phyloP scores from a whole-genome alignment of 2,797 vertebrate species.

The Acanthurus tractus region DNA sequence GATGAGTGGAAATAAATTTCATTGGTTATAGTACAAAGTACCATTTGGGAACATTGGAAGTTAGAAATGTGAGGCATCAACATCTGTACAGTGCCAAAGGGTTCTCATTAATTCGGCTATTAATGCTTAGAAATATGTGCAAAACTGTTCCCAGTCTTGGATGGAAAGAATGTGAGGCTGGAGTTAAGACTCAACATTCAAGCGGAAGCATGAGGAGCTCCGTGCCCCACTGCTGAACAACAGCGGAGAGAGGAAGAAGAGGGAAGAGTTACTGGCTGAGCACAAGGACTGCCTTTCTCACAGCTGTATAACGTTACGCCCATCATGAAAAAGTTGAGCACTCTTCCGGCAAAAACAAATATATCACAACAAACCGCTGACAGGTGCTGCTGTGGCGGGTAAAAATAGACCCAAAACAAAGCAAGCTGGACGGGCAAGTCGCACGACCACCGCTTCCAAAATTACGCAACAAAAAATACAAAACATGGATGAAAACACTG shows the following conservation, averaged over 20 bases:
- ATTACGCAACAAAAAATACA: conserved; percentile 13
- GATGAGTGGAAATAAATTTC: neutral
- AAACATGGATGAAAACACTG: conserved; percentile 32
- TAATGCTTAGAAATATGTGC: conserved; percentile 39
- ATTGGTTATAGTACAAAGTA: neutral
- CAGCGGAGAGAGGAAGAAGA: conserved; percentile 24
- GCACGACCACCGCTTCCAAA: conserved; percentile 3
- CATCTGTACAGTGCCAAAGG: conserved; percentile 9
- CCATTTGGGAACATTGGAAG: neutral
- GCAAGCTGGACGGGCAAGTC: neutral
- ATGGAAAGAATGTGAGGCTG: conserved; percentile 54
- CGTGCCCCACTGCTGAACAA: conserved; percentile 39
- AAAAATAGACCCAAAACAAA: conserved; percentile 55
- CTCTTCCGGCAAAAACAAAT: conserved; percentile 69
- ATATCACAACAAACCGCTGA: conserved; percentile 56
- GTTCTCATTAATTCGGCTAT: conserved; percentile 10
- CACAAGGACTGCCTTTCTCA: conserved; percentile 47
- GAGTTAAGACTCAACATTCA: conserved; percentile 37
- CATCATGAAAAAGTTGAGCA: conserved; percentile 59
- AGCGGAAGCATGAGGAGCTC: conserved; percentile 63
- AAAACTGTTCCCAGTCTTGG: conserved; percentile 37
- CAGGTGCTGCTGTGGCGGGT: conserved; percentile 39
- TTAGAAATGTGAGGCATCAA: neutral
- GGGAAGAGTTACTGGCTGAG: conserved; percentile 27
- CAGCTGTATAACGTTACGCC: conserved; percentile 64